A percentile compares a stretch with the other conserved stretches of the same genome.
Evolutionary conservation across 2,888 invertebrate species (phyloP).

Genomic region (Lasioglossum calceatum): DNA sequence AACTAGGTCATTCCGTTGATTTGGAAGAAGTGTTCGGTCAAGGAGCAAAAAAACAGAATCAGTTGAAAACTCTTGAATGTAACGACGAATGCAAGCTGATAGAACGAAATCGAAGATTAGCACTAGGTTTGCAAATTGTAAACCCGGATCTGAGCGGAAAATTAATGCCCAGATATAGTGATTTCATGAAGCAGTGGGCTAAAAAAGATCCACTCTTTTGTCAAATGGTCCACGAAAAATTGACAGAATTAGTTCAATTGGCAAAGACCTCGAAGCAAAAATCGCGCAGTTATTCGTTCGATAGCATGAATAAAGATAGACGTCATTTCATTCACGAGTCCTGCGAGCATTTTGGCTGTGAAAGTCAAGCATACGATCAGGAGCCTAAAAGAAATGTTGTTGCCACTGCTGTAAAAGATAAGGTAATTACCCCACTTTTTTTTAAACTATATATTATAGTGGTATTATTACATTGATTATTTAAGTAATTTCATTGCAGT

Average conservation of each 20-base stretch:
- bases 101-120: conserved; percentile 95
- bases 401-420: conserved; percentile 93
- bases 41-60: conserved; percentile 84
- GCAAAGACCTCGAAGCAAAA: conserved; percentile 95
- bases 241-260: conserved; percentile 93
- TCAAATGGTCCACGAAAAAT: conserved; percentile 92
- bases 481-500: conserved; percentile 85
- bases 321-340: conserved; percentile 97
- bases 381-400: conserved; percentile 98
- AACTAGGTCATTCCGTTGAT: conserved; percentile 91
- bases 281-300: conserved; percentile 94
- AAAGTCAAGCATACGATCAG: conserved; percentile 96
- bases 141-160: conserved; percentile 94
- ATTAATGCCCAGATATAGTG: conserved; percentile 93
- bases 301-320: conserved; percentile 97
- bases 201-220: conserved; percentile 93
- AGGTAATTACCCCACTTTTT: conserved; percentile 85
- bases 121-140: conserved; percentile 95
- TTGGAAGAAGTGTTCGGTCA: conserved; percentile 89
- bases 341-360: conserved; percentile 97
- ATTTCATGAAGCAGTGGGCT: conserved; percentile 93
- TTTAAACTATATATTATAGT: not conserved
- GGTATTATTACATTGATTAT: not conserved
- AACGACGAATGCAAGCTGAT: conserved; percentile 95
- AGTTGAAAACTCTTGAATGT: conserved; percentile 89